A percentile compares a stretch with the other conserved stretches of the same genome.
These are phyloP conservation scores for Calidris pygmaea DNA, from an alignment of 2,113 vertebrate genomes.

Conservation along the genomic window DNA sequence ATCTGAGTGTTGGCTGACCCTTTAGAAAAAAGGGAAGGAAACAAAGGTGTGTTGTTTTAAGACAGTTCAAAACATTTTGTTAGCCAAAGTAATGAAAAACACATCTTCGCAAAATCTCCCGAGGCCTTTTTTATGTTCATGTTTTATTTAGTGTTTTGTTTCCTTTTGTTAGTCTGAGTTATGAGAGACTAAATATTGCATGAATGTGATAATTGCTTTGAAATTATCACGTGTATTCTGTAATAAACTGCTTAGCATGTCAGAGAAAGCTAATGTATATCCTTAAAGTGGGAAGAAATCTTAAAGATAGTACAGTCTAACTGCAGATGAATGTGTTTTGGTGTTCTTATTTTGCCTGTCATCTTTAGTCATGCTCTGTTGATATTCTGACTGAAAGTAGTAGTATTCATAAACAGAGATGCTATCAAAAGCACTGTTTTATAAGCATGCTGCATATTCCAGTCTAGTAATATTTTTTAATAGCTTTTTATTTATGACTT, in stretches of 20 bases:
- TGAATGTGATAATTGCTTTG: slow-evolving; percentile 50
- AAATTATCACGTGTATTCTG: slow-evolving; percentile 46
- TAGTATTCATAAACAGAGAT: slow-evolving; percentile 7
- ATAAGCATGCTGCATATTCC: background rate
- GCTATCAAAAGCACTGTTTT: slow-evolving; percentile 21
- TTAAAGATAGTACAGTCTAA: slow-evolving; percentile 2
- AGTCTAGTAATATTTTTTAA: background rate
- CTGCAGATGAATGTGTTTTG: background rate
- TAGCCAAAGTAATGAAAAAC: background rate
- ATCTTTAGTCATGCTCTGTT: slow-evolving; percentile 17
- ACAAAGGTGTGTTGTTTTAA: background rate
- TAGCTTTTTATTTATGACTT: background rate
- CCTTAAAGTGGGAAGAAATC: slow-evolving; percentile 16
- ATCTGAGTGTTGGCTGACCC: background rate
- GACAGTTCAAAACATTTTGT: background rate
- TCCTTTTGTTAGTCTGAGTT: slow-evolving; percentile 21
- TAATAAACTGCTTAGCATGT: slow-evolving; percentile 50
- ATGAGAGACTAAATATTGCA: slow-evolving; percentile 10
- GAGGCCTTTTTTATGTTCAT: background rate
- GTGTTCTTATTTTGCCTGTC: slow-evolving; percentile 20
- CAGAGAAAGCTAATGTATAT: slow-evolving; percentile 37
- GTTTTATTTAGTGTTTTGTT: slow-evolving; percentile 47
- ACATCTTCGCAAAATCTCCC: background rate
- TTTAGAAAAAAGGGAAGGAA: background rate
- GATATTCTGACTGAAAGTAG: background rate